A percentile compares a stretch with the other conserved stretches of the same genome.
These are phyloP conservation scores for Elysia crispata DNA, from an alignment of 2,888 invertebrate genomes.

Conservation along the genomic window DNA sequence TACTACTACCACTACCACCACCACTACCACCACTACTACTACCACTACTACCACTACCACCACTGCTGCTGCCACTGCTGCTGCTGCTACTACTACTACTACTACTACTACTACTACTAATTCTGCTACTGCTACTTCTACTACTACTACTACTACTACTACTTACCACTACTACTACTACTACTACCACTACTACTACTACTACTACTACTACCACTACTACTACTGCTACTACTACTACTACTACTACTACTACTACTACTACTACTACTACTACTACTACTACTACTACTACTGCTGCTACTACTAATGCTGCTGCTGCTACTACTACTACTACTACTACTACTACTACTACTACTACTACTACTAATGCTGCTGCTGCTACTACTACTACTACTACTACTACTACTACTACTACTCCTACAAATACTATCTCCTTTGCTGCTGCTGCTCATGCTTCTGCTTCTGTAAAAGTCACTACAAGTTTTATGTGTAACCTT, in stretches of 20 bases:
- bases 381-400: too few species aligned
- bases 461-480: not conserved
- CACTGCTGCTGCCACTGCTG: not conserved
- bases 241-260: conserved; percentile 28
- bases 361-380: too few species aligned
- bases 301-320: too few species aligned
- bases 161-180: conserved; percentile 10
- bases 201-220: conserved; percentile 19
- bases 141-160: conserved; percentile 13
- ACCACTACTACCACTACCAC: not conserved
- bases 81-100: too few species aligned
- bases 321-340: too few species aligned
- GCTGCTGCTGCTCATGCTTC: not conserved
- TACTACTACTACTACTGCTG: conserved; percentile 1
- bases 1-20: not conserved
- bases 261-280: conserved; percentile 28
- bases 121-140: too few species aligned
- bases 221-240: conserved; percentile 6
- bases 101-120: conserved; percentile 10
- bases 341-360: not conserved
- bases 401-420: too few species aligned
- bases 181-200: conserved; percentile 10
- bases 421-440: too few species aligned
- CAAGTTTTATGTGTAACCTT: too few species aligned
- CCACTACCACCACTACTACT: not conserved